A percentile compares a stretch with the other conserved stretches of the same genome.
phyloP scores from a whole-genome alignment of 2,797 vertebrate species.

The Peromyscus aztecus region DNA sequence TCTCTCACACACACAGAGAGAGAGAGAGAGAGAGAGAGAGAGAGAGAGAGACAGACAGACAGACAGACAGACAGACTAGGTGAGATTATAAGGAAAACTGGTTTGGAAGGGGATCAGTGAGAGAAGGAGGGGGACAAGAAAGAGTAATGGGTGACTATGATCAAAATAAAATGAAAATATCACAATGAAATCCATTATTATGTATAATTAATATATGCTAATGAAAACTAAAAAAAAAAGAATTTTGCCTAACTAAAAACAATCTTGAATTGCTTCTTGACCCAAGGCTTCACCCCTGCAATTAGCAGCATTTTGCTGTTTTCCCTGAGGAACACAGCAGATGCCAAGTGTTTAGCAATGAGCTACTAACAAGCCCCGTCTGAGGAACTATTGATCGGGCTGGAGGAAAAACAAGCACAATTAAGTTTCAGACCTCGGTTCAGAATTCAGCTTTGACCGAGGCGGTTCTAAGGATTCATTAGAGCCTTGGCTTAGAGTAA shows the following conservation, averaged over 20 bases:
- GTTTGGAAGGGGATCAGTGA: not conserved
- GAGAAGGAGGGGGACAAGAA: not conserved
- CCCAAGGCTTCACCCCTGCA: conserved; percentile 44
- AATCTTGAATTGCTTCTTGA: conserved; percentile 31
- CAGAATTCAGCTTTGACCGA: conserved; percentile 25
- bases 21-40: not conserved
- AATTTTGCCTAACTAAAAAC: not conserved
- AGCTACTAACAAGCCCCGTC: conserved; percentile 73
- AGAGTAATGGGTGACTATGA: not conserved
- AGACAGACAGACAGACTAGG: not conserved
- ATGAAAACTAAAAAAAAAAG: not conserved
- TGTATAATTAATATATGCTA: conserved; percentile 22
- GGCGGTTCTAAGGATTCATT: not conserved
- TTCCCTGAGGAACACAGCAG: conserved; percentile 61
- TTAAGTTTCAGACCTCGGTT: conserved; percentile 69
- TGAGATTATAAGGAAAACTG: not conserved
- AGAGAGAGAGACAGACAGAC: not conserved
- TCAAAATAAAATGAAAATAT: not conserved
- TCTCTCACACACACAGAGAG: not conserved
- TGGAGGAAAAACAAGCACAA: conserved; percentile 71
- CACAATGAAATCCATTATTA: not conserved
- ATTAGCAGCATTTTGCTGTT: conserved; percentile 69
- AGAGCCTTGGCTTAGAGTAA: conserved; percentile 13
- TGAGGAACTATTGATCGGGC: conserved; percentile 70
- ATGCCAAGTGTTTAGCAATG: conserved; percentile 56